Conservation (phyloP, 37 sponge, comb jelly and placozoan species). For the Theonella swinhoei region DNA sequence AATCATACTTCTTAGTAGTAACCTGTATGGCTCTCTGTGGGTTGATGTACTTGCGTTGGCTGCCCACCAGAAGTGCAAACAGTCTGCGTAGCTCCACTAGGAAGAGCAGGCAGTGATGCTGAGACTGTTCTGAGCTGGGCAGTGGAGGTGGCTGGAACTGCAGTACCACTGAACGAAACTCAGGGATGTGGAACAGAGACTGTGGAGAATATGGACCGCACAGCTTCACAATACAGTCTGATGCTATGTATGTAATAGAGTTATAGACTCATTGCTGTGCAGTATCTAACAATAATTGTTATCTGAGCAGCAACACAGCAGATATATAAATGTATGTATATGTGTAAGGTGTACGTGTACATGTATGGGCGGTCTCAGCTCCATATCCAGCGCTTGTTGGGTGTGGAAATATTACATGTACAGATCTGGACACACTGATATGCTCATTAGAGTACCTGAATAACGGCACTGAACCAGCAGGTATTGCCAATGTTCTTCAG, state of each 20-base stretch:
- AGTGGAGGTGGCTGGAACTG: constrained; percentile 41
- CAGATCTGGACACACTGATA: too few relatives aligned
- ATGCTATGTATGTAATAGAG: too few relatives aligned
- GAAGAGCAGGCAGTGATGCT: constrained; percentile 58
- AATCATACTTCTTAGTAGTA: neutral
- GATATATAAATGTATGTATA: neutral
- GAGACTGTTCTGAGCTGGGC: neutral
- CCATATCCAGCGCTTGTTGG: too few relatives aligned
- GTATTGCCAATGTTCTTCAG: constrained; percentile 87
- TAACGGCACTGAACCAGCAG: constrained; percentile 84
- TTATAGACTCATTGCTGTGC: too few relatives aligned
- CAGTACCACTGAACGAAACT: constrained; percentile 40
- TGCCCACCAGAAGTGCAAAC: constrained; percentile 60
- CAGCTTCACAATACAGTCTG: neutral
- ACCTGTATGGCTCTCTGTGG: constrained; percentile 67
- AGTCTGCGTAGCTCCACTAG: constrained; percentile 70
- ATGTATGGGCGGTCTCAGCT: too few relatives aligned
- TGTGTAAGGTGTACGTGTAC: neutral
- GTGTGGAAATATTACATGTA: too few relatives aligned
- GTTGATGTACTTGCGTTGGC: constrained; percentile 59
- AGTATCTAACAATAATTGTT: too few relatives aligned
- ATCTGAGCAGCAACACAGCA: too few relatives aligned
- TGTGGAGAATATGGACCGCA: constrained; percentile 1
- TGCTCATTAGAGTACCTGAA: too few relatives aligned
- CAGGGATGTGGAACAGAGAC: constrained; percentile 76